Evolutionary conservation across 2,888 invertebrate species (phyloP), one percentile per base, ranked within the genome.

Genomic region (Acholoe squamosa): DNA sequence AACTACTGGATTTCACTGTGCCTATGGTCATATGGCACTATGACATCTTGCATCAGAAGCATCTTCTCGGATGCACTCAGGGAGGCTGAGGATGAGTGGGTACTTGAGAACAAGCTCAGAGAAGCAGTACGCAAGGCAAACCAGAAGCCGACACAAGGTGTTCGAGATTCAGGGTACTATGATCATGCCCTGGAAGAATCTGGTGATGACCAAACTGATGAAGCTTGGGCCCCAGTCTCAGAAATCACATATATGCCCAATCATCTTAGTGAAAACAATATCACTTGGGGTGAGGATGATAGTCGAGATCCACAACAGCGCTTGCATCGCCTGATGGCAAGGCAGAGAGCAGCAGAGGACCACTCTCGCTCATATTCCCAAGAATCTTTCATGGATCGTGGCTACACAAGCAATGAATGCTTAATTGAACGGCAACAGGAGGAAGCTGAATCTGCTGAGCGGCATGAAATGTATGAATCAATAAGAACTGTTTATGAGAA

Each of bases 1-100:
- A 95, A 95, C 92, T 94, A 93, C 91, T 94, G 94, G 91, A 92
- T 95, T 34, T 95, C 95, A 92, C 90, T 94, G 88, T 93, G 94
- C 89, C 84, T 92, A 7, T 89, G 33, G 33, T 90, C 88, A 1
- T 92, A 92, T 80, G 51, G 61, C 33, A 91, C 56, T 22, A 33
- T 92, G 33, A 84, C 89, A 28, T 52, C 54, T 19, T 31, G 54
- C 34, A 77, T 90, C 52, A 80, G 80, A 22, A 77, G 77, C 90
- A 90, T 90, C 19, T 80, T 76, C 52, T 76, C 71, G 22, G 54
- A 77, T n/a, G 52, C 80, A 22, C 77, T 76, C 90, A 90, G 76
- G 84, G 90, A 90, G 25, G 54, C 61, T 5, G 86, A 86, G 86
- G 86, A 86, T n/a, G 86, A 86, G 28, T 86, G 86, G 89, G 31